Evolutionary conservation across 2,888 invertebrate species (phyloP), one percentile per base, ranked within the genome.

Genomic region (Cecidostiba fungosa): DNA sequence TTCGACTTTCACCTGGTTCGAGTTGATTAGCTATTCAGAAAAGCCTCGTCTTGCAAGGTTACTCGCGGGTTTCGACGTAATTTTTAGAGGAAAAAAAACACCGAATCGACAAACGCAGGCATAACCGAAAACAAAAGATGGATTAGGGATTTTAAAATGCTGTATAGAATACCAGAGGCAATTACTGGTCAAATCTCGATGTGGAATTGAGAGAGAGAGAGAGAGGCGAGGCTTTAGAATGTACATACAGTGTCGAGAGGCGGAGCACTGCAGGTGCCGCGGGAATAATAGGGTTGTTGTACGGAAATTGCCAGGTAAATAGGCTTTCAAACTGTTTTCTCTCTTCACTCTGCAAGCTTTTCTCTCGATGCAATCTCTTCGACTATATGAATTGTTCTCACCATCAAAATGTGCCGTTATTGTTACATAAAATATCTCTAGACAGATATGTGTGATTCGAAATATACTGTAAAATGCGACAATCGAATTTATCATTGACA

Each of bases 251-350:
- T 10, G 66, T 29, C 2, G 16, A 47, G 39, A 39, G 39, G 36
- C 76, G 76, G 59, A 59, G 59, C 54, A n/a, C n/a, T 16, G 50
- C 47, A 77, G 59, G 59, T 77, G 59, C 19, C 36, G 76, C 36
- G 76, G 23, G n/a, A 59, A 77, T 77, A 77, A 77, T 36, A 59
- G 76, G 59, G 47, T 77, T 77, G 47, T 77, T 77, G 32, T 59
- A 59, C n/a, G 59, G 32, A 77, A 77, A 59, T 77, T 59, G 14
- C 36, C n/a, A 59, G 59, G 36, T 77, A 77, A 77, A 77, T 77
- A 77, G 76, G 59, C 59, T 77, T 54, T 59, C 19, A 77, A 59
- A 77, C 74, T 74, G 23, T 59, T 59, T n/a, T 47, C 29, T 74
- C 29, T 14, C 29, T 59, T 29, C 36, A 6, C 54, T n/a, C 54